Percentiles rank a stretch among this genome's conserved stretches.
These are phyloP conservation scores for Passer montanus DNA, from an alignment of 2,113 vertebrate species.

Conservation along the genomic window DNA sequence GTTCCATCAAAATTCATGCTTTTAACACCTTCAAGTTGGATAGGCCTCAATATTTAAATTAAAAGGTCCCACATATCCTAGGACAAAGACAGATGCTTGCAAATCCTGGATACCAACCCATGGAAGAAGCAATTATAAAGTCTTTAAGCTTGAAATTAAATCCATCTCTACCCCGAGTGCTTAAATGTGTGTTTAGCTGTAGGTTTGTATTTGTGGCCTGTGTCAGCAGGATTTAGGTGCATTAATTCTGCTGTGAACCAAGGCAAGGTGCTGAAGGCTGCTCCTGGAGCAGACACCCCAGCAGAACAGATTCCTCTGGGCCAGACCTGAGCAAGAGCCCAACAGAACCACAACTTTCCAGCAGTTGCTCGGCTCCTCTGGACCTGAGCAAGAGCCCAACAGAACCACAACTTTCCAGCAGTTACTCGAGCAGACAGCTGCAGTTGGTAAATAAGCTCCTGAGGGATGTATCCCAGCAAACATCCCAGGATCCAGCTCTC, in stretches of 20 bases:
- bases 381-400: not conserved
- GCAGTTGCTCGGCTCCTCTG: not conserved
- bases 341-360: not conserved
- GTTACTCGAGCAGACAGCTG: not conserved
- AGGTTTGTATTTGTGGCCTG: not conserved
- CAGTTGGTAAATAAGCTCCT: not conserved
- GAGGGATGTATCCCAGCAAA: not conserved
- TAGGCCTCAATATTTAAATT: not conserved
- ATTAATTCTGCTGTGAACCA: not conserved
- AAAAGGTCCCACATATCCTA: not conserved
- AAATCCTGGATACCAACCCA: not conserved
- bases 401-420: not conserved
- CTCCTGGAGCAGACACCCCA: not conserved
- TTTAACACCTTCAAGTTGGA: not conserved
- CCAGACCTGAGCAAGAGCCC: not conserved
- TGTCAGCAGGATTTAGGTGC: not conserved
- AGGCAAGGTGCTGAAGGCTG: not conserved
- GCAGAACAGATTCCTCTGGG: not conserved
- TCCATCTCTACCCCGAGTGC: not conserved
- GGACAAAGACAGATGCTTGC: not conserved
- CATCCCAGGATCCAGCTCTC: not conserved
- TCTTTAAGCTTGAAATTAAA: constrained; percentile 22
- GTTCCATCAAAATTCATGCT: not conserved
- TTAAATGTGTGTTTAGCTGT: not conserved
- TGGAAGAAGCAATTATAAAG: not conserved